phyloP scores from a whole-genome alignment of 2,797 vertebrate species.

The Muraenolepis orangiensis region DNA sequence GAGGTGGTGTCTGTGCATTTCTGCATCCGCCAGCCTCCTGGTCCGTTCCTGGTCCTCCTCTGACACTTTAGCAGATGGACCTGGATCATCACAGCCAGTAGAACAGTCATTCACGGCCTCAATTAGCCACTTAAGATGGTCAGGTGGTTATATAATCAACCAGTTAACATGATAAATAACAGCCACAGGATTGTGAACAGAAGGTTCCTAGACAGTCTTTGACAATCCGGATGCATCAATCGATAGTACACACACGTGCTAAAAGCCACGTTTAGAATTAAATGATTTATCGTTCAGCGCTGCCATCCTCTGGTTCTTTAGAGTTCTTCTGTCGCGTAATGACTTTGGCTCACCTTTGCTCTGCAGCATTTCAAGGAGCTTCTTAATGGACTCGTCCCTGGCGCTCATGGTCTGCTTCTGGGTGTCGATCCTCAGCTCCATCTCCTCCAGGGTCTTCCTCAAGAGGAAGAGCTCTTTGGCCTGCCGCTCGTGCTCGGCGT shows the following conservation, averaged over 20 bases:
- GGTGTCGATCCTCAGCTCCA: slow-evolving; percentile 96
- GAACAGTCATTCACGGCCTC: background rate
- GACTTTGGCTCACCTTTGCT: slow-evolving; percentile 77
- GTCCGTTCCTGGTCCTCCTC: slow-evolving; percentile 97
- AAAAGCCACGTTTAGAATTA: background rate
- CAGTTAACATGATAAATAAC: background rate
- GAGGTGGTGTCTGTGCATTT: slow-evolving; percentile 96
- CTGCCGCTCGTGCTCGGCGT: slow-evolving; percentile 89
- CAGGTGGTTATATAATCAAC: background rate
- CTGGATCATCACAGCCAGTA: slow-evolving; percentile 38
- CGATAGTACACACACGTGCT: background rate
- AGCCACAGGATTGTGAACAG: background rate
- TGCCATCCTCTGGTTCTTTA: background rate
- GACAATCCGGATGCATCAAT: background rate
- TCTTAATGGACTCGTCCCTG: slow-evolving; percentile 97
- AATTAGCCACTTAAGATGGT: background rate
- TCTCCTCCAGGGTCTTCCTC: slow-evolving; percentile 95
- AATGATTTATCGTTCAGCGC: background rate
- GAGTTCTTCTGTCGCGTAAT: background rate
- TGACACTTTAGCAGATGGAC: slow-evolving; percentile 89
- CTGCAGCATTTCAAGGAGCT: slow-evolving; percentile 98
- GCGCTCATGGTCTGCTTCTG: slow-evolving; percentile 97
- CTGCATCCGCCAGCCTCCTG: slow-evolving; percentile 91
- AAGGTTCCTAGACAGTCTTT: background rate
- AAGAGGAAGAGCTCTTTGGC: slow-evolving; percentile 96